Conservation (phyloP, 1,140 invertebrate genomes). For the Leptinotarsa lineolata region DNA sequence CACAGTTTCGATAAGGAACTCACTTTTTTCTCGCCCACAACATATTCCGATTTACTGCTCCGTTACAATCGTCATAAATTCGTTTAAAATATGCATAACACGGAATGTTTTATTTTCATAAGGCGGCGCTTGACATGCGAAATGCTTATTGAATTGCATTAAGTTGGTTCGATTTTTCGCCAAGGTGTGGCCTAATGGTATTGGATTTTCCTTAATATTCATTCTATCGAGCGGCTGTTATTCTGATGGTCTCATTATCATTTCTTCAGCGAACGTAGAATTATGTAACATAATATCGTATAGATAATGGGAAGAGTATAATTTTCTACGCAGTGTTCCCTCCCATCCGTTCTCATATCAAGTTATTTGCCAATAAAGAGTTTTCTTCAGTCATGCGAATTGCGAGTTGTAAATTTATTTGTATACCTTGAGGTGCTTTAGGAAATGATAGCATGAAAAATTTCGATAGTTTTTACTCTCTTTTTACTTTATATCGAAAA, state of each 20-base stretch:
- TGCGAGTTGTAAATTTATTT: too few relatives aligned
- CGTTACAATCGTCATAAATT: background rate
- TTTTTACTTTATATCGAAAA: too few relatives aligned
- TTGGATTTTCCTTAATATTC: slow-evolving; percentile 14
- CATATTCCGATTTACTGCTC: slow-evolving; percentile 13
- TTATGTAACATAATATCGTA: background rate
- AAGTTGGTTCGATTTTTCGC: slow-evolving; percentile 19
- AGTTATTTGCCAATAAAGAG: too few relatives aligned
- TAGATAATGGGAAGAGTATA: background rate
- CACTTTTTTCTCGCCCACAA: background rate
- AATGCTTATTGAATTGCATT: slow-evolving; percentile 16
- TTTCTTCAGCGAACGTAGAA: background rate
- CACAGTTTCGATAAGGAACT: background rate
- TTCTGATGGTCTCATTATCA: slow-evolving; percentile 15
- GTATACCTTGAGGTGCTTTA: too few relatives aligned
- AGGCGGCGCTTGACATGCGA: slow-evolving; percentile 13
- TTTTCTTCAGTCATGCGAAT: too few relatives aligned
- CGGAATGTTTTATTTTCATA: slow-evolving; percentile 5
- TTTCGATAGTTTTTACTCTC: too few relatives aligned
- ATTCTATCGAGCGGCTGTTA: background rate
- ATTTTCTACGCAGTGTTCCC: too few relatives aligned
- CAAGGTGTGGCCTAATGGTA: slow-evolving; percentile 21
- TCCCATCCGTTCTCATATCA: too few relatives aligned
- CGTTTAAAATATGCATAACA: slow-evolving; percentile 18
- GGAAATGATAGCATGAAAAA: too few relatives aligned